Evolutionary conservation across 2,888 invertebrate genomes (phyloP), one percentile per base, ranked within the genome.

Genomic region (Dastarcus helophoroides): DNA sequence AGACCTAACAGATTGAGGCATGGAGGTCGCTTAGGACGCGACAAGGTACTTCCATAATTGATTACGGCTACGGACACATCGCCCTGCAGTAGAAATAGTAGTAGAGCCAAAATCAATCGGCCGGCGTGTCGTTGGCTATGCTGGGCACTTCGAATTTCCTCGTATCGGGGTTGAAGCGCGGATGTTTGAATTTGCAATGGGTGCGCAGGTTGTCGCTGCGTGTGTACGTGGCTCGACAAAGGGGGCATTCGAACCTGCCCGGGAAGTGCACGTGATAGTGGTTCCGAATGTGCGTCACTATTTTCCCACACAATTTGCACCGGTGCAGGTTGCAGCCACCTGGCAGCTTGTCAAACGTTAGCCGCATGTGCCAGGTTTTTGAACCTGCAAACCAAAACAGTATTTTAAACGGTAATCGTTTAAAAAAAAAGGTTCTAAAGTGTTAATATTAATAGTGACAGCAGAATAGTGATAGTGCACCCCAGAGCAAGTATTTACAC

Each of bases 181-280:
- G 84, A 69, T 86, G 86, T 69, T 86, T 86, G 73, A 83, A 84
- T 73, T 85, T 84, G 77, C 84, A 85, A 71, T 86, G 86, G 63
- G 85, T 84, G 64, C 85, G 81, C 65, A 86, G 77, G 68, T 86
- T 86, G 75, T 86, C 86, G 66, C 85, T 85, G 68, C 86, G 79
- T 60, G 86, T 86, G 72, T 86, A 86, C 53, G 84, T 85, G 63
- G 85, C 84, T 64, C 81, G 79, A 69, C 86, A 86, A 63, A 86
- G 75, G 61, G 85, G 85, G 65, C 86, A 86, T 73, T 85, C 84
- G 73, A 85, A 86, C 62, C 83, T 78, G 58, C 86, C 86, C 61
- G 85, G 85, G 73, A 85, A 85, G 73, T 86, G 86, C 68, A 86
- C 86, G 71, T 86, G 85, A 71, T 86, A 86, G 74, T 86, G 86